Evolutionary conservation across 1,140 invertebrate genomes (phyloP).

Genomic region (Halesus radiatus): DNA sequence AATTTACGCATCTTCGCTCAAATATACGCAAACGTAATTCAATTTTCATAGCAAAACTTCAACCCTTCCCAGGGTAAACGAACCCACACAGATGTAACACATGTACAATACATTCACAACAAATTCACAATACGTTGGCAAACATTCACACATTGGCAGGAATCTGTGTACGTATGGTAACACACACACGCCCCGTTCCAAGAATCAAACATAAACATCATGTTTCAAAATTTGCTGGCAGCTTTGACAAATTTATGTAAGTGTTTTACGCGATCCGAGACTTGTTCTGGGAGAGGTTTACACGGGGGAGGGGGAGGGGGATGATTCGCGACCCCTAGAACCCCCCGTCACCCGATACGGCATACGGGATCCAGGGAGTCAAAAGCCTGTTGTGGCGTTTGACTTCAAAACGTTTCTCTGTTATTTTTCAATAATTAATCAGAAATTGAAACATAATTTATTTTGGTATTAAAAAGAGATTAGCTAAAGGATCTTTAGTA

Average conservation of each 20-base stretch:
- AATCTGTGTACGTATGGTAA: neutral
- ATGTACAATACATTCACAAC: neutral
- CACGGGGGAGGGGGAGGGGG: neutral
- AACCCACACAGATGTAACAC: neutral
- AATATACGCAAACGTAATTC: conserved; percentile 36
- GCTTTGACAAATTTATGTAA: conserved; percentile 58
- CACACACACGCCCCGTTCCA: conserved; percentile 40
- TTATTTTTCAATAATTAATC: no score
- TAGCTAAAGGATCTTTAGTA: no score
- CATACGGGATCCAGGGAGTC: neutral
- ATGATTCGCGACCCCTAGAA: neutral
- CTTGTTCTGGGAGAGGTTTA: neutral
- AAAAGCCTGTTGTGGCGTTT: no score
- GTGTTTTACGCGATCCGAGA: conserved; percentile 54
- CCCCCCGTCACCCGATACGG: neutral
- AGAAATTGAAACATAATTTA: no score
- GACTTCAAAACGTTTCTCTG: no score
- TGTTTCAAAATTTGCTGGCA: conserved; percentile 57
- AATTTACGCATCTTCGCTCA: conserved; percentile 36
- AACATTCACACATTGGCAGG: neutral
- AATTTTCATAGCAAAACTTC: conserved; percentile 34
- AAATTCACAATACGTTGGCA: no score
- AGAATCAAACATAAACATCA: conserved; percentile 58
- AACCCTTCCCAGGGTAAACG: conserved; percentile 11
- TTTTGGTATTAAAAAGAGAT: no score